Base-by-base conservation (phyloP, 2,797 vertebrate genomes). In the Podarcis lilfordi region DNA sequence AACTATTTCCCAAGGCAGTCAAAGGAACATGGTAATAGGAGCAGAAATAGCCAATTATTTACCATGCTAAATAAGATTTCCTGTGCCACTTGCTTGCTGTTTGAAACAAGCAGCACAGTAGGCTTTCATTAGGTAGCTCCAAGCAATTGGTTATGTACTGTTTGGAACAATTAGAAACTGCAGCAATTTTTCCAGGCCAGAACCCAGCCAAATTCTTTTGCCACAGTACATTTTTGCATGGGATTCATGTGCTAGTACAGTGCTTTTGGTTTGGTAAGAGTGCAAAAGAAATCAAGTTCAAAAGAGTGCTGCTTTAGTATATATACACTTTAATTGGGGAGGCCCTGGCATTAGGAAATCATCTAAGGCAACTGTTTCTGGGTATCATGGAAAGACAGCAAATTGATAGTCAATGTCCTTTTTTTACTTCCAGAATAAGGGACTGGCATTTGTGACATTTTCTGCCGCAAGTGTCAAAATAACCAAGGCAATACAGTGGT, bases 101-200 rank as follows among this genome's bases (percentile, higher is more conserved):
- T 85, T 19, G 68, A 40, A 89, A 78, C 29, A 61, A 0, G 0
- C 11, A 80, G 29, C 11, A 9, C 0, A 17, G 25, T 3, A 45
- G 29, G 27, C 85, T 88, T 71, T 74, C 84, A 55, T 83, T 80
- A 83, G 37, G 32, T 69, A 88, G n/a, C 66, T 85, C 0, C 55
- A 17, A 82, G 68, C 13, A 82, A 84, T 40, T 29, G 2, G 5
- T 43, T 40, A 32, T n/a, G 35, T 89, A 85, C 74, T 15, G 13
- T 91, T 87, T 88, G 90, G 80, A 89, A 92, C 29, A 90, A 69
- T 59, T 76, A 72, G 75, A 35, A 79, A 8, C 7, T 37, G 68
- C 23, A 82, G 55, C 27, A 68, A 87, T 29, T 86, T 90, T 27
- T 25, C 80, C 85, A 40, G 55, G 1, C 10, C 45, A 86, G 80